Evolutionary conservation across 2,113 vertebrate species (phyloP), one percentile per base, ranked within the genome.

Genomic region (Prionailurus viverrinus): DNA sequence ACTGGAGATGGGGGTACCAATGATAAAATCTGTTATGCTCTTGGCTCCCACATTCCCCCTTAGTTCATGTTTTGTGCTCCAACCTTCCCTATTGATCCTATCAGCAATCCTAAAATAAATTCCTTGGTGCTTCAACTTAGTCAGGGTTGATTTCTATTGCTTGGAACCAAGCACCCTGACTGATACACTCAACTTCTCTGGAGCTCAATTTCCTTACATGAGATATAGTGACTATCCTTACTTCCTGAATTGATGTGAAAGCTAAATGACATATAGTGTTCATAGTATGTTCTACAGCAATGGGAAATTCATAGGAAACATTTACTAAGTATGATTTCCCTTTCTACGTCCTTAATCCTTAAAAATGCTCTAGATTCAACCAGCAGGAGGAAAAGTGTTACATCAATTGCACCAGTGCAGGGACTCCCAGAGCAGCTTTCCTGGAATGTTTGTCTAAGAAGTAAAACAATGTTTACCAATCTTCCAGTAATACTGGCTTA

Each of bases 401-500:
- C 39, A 84, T 69, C 66, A 41, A 12, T 63, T n/a, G 5, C 15
- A 94, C 29, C 41, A 51, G n/a, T 8, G 45, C 51, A 89, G 33
- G 73, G 18, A 86, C 71, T n/a, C 63, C 61, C 55, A 48, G 12
- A 68, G 73, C 4, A 2, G 68, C 58, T 86, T 73, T 97, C 58
- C 65, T 73, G 66, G 71, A 94, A 89, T 92, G 51, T 83, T 89
- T 93, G 78, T 92, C 85, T 87, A 79, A 82, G 82, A 63, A 21
- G 71, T 95, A 91, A 97, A 97, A 96, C 81, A 87, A 81, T 97
- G 89, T 93, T 97, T 97, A 91, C 91, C 95, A 45, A 83, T 83
- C 79, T 97, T 61, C 79, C 73, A 61, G 39, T 55, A 76, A 53
- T 25, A 33, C 53, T 84, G 74, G 74, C 69, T 96, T 97, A 93